Evolutionary conservation across 2,888 invertebrate species (phyloP).

Genomic region (Rhagonycha lutea): DNA sequence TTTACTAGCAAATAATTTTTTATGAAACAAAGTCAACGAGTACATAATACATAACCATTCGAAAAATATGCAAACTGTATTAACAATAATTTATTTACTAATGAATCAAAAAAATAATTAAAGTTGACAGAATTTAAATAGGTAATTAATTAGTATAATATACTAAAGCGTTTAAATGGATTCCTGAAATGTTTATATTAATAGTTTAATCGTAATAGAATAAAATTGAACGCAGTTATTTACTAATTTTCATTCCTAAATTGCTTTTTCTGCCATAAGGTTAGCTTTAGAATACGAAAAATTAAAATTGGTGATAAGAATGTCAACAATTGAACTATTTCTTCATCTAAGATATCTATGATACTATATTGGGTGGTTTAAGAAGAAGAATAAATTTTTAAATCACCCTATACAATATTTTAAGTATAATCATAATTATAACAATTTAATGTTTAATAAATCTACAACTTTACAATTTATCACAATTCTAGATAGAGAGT

Average conservation of each 20-base stretch:
- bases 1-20: not conserved
- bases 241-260: not conserved
- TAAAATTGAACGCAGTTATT: not conserved
- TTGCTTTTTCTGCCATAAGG: not conserved
- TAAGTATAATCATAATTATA: not conserved
- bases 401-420: not conserved
- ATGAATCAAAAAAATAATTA: not conserved
- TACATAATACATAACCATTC: not conserved
- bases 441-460: slow-evolving; percentile 1
- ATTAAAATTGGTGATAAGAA: not conserved
- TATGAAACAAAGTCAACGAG: not conserved
- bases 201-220: not conserved
- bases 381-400: not conserved
- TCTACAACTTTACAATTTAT: slow-evolving; percentile 16
- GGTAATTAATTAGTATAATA: not conserved
- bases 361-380: not conserved
- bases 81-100: not conserved
- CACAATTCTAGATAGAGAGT: slow-evolving; percentile 13
- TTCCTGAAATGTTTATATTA: not conserved
- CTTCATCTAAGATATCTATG: not conserved
- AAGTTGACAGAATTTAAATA: not conserved
- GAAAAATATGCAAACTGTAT: not conserved
- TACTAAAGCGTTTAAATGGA: slow-evolving; percentile 6
- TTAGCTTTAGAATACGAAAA: not conserved
- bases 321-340: not conserved